phyloP scores from a whole-genome alignment of 2,797 vertebrate genomes.

The Coracias cyanogaster region DNA sequence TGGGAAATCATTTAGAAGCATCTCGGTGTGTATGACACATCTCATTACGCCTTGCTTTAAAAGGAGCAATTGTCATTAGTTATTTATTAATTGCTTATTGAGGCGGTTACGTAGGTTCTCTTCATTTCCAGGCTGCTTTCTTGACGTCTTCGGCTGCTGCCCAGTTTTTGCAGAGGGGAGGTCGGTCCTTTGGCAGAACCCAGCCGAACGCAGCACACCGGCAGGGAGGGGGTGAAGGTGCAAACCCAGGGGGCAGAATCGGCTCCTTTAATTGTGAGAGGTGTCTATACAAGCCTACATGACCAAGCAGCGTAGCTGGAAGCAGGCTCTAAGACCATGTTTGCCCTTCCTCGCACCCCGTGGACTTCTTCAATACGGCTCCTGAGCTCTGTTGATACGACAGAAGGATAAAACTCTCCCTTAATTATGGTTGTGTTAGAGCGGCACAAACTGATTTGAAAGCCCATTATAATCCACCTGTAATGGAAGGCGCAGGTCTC shows the following conservation, averaged over 20 bases:
- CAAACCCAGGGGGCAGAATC: neutral
- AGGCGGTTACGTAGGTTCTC: constrained; percentile 34
- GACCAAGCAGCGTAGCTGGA: fast-evolving
- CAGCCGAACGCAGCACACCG: fast-evolving
- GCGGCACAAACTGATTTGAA: neutral
- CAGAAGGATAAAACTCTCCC: neutral
- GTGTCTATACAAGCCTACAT: neutral
- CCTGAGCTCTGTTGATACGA: neutral
- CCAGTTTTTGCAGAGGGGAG: neutral
- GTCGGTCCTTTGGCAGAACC: neutral
- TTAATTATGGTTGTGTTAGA: neutral
- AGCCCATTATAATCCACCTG: constrained; percentile 12
- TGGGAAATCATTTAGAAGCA: constrained; percentile 62
- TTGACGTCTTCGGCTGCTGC: neutral
- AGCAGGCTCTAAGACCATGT: neutral
- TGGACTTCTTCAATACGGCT: neutral
- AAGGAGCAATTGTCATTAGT: constrained; percentile 66
- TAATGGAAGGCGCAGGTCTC: neutral
- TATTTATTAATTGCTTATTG: constrained; percentile 76
- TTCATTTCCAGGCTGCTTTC: constrained; percentile 28
- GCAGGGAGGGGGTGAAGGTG: neutral
- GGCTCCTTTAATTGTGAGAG: neutral
- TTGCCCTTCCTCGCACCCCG: neutral
- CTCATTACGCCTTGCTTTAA: constrained; percentile 66
- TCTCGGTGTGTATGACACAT: constrained; percentile 57